These are phyloP conservation scores for Mythimna impura DNA, from an alignment of 2,888 invertebrate genomes.

Conservation along the genomic window DNA sequence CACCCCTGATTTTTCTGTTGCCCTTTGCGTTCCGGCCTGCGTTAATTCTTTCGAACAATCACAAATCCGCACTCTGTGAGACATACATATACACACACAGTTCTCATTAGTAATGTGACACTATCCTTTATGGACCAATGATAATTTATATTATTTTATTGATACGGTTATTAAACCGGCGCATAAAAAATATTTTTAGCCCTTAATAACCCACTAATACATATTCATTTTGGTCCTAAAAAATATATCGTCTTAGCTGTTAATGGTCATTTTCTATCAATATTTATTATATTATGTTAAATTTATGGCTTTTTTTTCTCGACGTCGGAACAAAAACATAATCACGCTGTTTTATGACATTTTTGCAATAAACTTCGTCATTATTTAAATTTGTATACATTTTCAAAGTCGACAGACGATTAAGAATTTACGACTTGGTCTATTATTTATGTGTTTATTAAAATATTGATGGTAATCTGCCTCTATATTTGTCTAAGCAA, in stretches of 20 bases:
- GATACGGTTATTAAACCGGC: background rate
- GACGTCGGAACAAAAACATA: constrained; percentile 24
- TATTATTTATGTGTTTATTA: constrained; percentile 37
- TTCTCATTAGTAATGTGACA: constrained; percentile 11
- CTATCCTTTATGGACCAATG: background rate
- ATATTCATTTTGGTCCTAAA: constrained; percentile 22
- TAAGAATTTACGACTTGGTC: constrained; percentile 19
- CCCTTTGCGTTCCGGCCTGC: no score
- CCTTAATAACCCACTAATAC: background rate
- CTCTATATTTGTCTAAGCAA: constrained; percentile 33
- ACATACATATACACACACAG: background rate
- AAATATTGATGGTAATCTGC: constrained; percentile 27
- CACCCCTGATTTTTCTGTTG: no score
- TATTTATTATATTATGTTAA: constrained; percentile 24
- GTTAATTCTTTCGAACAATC: no score
- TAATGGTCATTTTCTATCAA: constrained; percentile 6
- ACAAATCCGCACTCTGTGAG: background rate
- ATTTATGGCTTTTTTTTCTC: constrained; percentile 1
- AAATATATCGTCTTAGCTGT: background rate
- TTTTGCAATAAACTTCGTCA: constrained; percentile 37
- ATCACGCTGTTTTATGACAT: constrained; percentile 35
- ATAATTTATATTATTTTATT: constrained; percentile 19
- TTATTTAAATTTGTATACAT: constrained; percentile 31
- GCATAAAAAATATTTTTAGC: constrained; percentile 3
- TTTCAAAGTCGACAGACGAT: constrained; percentile 20